Evolutionary conservation across 64 coral and sea anemone species (phyloP), one percentile per base, ranked within the genome.

Genomic region (Porites lutea): DNA sequence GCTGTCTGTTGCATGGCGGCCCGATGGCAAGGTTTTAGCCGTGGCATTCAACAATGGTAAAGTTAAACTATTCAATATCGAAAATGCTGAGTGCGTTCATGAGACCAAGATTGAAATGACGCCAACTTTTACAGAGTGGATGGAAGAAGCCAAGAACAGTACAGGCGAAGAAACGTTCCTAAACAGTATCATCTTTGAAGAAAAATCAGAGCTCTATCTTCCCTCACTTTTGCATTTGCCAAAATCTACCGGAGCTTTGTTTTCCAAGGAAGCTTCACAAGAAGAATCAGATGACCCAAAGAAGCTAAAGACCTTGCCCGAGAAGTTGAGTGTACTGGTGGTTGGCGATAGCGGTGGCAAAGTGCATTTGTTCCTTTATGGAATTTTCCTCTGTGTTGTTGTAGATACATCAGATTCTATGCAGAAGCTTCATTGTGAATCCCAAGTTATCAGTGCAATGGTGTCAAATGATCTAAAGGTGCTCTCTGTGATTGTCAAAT

Each of bases 31-130:
- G 50, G 78, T 99, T 4, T 86, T 99, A 9, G 95, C 91, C 16
- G 82, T 99, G n/a, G 97, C 91, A 2, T 96, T 88, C 55, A 89
- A 91, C 16, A 86, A 92, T 44, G 97, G 97, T 13, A 89, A 67
- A 52, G 83, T 99, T 12, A 93, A 92, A 51, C 79, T 96, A 3
- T 87, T 99, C 48, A 88, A 99, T 74, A 89, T 99, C 13, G 97
- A 99, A 75, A 99, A 99, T 66, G 94, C 88, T 16, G 94, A 99
- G 67, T 99, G 97, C 54, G 74, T 99, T 77, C 97, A 96, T 72
- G 80, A 85, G 19, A 85, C 88, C 44, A 58, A 52, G 5, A 82
- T 96, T 23, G 77, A 87, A 48, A 52, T 65, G 44, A 94, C 87
- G 19, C 88, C 89, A 15, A 37, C 79, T 6, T 96, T 85, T 50